Conservation (phyloP, 2,888 invertebrate genomes). For the Luperina nickerlii region DNA sequence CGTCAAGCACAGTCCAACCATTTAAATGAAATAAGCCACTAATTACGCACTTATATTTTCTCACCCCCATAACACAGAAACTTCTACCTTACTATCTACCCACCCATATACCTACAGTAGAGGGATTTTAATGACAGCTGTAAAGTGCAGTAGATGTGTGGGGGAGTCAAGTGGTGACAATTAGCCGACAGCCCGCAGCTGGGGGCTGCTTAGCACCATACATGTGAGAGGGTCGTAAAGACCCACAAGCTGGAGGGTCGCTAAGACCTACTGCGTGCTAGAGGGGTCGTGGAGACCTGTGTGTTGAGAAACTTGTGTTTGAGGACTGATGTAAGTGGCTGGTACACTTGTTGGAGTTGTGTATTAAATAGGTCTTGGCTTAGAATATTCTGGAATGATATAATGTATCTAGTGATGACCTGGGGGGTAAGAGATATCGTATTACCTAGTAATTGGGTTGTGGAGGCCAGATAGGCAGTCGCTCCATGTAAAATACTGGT, state of each 20-base stretch:
- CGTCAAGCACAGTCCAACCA: not conserved
- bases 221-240: constrained; percentile 21
- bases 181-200: constrained; percentile 53
- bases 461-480: too few species aligned
- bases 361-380: constrained; percentile 6
- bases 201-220: constrained; percentile 20
- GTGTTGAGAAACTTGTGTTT: constrained; percentile 33
- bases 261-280: constrained; percentile 5
- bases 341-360: constrained; percentile 14
- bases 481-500: too few species aligned
- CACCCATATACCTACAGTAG: not conserved
- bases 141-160: constrained; percentile 40
- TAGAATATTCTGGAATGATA: not conserved
- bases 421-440: too few species aligned
- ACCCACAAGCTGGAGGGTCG: constrained; percentile 14
- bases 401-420: not conserved
- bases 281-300: constrained; percentile 13
- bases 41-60: constrained; percentile 25
- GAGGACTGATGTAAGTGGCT: constrained; percentile 18
- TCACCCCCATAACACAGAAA: constrained; percentile 16
- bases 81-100: not conserved
- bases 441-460: too few species aligned
- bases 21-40: constrained; percentile 21
- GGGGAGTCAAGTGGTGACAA: constrained; percentile 55
- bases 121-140: constrained; percentile 52